phyloP scores from a whole-genome alignment of 1,140 invertebrate species.

The Steinernema feltiae region DNA sequence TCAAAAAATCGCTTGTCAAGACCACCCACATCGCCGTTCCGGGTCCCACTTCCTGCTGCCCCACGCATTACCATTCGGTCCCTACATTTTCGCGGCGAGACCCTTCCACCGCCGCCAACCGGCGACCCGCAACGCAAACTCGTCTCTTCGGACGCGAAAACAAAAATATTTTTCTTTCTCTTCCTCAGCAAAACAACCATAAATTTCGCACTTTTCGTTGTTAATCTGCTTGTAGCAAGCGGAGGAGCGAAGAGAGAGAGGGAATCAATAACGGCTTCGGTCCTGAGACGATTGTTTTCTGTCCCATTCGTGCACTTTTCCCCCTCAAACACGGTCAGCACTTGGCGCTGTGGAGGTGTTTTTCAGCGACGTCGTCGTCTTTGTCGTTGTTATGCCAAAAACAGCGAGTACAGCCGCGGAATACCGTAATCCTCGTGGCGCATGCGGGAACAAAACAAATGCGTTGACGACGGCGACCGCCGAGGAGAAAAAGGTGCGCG shows the following conservation, averaged over 20 bases:
- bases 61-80: not conserved
- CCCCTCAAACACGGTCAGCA: not conserved
- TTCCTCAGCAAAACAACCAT: not conserved
- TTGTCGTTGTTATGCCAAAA: too few relatives aligned
- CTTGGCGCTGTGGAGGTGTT: not conserved
- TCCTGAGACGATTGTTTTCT: conserved; percentile 7
- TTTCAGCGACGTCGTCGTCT: not conserved
- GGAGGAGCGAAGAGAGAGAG: not conserved
- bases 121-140: too few relatives aligned
- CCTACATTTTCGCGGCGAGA: not conserved
- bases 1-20: too few relatives aligned
- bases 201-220: conserved; percentile 4
- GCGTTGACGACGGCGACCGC: too few relatives aligned
- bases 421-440: too few relatives aligned
- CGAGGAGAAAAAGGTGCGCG: too few relatives aligned
- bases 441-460: too few relatives aligned
- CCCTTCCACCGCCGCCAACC: not conserved
- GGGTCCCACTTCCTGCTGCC: too few relatives aligned
- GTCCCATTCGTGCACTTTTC: not conserved
- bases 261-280: conserved; percentile 12
- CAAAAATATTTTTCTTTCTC: conserved; percentile 4
- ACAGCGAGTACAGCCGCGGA: too few relatives aligned
- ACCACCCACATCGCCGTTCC: too few relatives aligned
- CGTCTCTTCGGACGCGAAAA: not conserved
- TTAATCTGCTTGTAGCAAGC: too few relatives aligned